Evolutionary conservation across 2,888 invertebrate species (phyloP).

Genomic region (Diloba caeruleocephala): DNA sequence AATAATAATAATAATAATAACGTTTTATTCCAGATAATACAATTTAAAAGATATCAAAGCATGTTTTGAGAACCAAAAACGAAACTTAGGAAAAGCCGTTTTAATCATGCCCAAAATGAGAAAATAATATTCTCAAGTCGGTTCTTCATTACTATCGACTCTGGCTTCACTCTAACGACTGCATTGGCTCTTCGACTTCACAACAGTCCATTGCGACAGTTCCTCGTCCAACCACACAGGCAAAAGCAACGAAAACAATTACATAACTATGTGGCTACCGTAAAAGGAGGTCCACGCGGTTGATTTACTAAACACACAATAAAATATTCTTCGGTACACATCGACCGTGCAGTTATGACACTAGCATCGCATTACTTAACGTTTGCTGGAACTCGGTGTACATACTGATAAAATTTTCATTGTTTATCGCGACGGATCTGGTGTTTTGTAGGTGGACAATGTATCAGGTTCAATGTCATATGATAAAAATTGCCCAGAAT

Average conservation of each 20-base stretch:
- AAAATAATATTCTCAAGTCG: too few species aligned
- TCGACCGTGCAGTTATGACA: conserved; percentile 50
- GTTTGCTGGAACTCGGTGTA: conserved; percentile 20
- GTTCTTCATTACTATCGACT: too few species aligned
- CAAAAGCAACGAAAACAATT: conserved; percentile 24
- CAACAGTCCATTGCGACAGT: conserved; percentile 26
- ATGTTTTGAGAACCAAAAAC: too few species aligned
- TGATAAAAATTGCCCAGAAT: background rate
- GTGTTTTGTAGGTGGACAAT: background rate
- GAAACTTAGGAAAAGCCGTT: too few species aligned
- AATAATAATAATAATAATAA: too few species aligned
- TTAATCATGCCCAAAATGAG: too few species aligned
- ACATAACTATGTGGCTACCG: conserved; percentile 44
- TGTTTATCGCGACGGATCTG: conserved; percentile 18
- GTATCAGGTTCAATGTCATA: conserved; percentile 2
- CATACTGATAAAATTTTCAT: conserved; percentile 15
- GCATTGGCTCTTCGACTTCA: background rate
- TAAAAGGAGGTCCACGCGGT: conserved; percentile 40
- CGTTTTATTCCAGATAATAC: too few species aligned
- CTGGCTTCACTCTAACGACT: conserved; percentile 3
- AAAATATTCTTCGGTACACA: conserved; percentile 47
- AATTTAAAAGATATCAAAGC: too few species aligned
- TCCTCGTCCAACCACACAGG: conserved; percentile 14
- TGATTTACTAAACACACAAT: conserved; percentile 53
- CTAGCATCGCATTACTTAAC: conserved; percentile 49